Evolutionary conservation across 2,113 vertebrate species (phyloP).

Genomic region (Trematomus loennbergii): DNA sequence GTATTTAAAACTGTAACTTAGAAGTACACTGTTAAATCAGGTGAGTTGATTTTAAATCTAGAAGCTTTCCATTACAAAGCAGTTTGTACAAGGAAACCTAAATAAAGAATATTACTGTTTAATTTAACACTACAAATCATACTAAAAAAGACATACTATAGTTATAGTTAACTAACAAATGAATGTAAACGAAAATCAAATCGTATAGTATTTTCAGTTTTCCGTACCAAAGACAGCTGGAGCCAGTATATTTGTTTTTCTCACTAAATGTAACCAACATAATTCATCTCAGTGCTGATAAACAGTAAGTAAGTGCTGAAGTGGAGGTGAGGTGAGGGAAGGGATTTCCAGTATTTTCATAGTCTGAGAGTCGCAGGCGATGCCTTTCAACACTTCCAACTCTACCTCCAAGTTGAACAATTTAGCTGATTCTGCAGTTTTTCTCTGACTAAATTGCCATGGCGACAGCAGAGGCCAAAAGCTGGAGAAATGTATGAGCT

Average conservation of each 20-base stretch:
- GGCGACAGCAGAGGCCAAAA: conserved; percentile 70
- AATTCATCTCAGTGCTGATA: conserved; percentile 26
- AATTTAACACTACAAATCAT: not conserved
- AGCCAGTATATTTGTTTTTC: conserved; percentile 10
- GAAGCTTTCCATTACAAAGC: not conserved
- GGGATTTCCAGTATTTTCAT: conserved; percentile 71
- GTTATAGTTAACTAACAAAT: conserved; percentile 2
- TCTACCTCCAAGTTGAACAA: conserved; percentile 70
- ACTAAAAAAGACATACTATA: not conserved
- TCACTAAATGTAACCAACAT: not conserved
- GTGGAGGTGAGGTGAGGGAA: conserved; percentile 45
- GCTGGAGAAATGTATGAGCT: conserved; percentile 72
- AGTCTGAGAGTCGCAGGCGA: conserved; percentile 60
- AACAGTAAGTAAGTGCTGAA: conserved; percentile 38
- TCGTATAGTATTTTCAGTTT: not conserved
- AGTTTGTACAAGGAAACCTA: conserved; percentile 1
- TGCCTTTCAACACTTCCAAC: conserved; percentile 68
- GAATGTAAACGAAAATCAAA: not conserved
- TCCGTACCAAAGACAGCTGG: not conserved
- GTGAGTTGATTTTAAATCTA: not conserved
- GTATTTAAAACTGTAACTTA: not conserved
- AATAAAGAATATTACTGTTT: not conserved
- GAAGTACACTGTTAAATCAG: not conserved
- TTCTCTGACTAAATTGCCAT: conserved; percentile 71
- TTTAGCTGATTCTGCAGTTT: conserved; percentile 69